Conservation (phyloP, 1,140 invertebrate species). For the Delia radicum region DNA sequence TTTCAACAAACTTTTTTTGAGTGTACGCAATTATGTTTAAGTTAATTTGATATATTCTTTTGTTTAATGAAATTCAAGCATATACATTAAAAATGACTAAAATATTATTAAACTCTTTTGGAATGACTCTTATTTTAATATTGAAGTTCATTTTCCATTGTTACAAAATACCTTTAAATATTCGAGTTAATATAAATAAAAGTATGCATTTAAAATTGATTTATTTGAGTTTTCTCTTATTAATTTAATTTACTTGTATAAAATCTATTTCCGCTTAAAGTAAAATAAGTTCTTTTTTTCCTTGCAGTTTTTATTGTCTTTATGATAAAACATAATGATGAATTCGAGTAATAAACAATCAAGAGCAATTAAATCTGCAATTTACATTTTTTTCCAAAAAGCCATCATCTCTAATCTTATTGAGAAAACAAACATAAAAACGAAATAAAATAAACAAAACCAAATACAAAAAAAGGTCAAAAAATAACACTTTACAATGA, state of each 20-base stretch:
- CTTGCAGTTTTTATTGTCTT: not conserved
- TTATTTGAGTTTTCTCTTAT: too few relatives aligned
- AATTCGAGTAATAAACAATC: slow-evolving; percentile 12
- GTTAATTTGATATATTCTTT: too few relatives aligned
- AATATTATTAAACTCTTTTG: too few relatives aligned
- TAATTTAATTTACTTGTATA: not conserved
- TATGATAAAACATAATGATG: not conserved
- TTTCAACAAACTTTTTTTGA: too few relatives aligned
- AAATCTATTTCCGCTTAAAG: not conserved
- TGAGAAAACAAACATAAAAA: not conserved
- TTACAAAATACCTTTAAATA: too few relatives aligned
- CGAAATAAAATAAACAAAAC: not conserved
- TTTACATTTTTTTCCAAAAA: slow-evolving; percentile 8
- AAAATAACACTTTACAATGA: slow-evolving; percentile 7
- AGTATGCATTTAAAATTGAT: too few relatives aligned
- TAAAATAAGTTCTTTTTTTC: not conserved
- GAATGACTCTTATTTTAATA: too few relatives aligned
- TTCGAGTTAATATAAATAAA: too few relatives aligned
- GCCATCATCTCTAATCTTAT: not conserved
- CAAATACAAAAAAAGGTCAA: not conserved
- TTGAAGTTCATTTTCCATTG: too few relatives aligned
- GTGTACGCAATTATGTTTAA: too few relatives aligned
- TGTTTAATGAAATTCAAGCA: too few relatives aligned
- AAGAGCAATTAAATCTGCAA: slow-evolving; percentile 14
- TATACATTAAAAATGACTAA: too few relatives aligned